Base-by-base conservation (phyloP, 2,888 invertebrate genomes). In the Acheta domesticus region DNA sequence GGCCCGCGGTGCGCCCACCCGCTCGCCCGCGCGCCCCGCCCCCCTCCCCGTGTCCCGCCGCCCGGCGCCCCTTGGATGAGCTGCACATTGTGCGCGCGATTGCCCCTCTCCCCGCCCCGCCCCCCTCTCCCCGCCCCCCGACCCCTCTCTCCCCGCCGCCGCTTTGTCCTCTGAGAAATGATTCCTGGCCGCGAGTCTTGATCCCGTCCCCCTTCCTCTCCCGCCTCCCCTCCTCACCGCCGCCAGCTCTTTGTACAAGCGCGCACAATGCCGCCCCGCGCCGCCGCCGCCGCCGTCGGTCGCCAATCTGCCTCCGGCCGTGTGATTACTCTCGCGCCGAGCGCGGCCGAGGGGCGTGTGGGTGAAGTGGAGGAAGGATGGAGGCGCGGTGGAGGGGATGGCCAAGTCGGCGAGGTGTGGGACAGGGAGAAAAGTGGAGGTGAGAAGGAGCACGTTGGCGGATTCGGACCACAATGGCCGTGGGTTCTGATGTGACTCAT, bases 121-220 rank as follows among this genome's bases (percentile, higher is more conserved):
- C 62, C 62, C 19, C 4, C 12, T n/a, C n/a, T n/a, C n/a, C n/a
- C n/a, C n/a, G n/a, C 62, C 62, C 2, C 62, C 5, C 62, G 19
- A 2, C 62, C 14, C 19, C 62, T 62, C 62, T 3, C n/a, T n/a
- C 23, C 36, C 36, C 8, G 36, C 36, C 36, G 8, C 36, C 36
- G 36, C 36, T 36, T 62, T 62, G 62, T 62, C 62, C 62, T 62
- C 62, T 62, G 62, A 62, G 62, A 62, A 62, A 62, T 62, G 62
- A 62, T 62, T 62, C 62, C 62, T n/a, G 62, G 62, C 62, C 62
- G 62, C 62, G 62, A 62, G 62, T 62, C 62, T 62, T 62, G 62
- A 62, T 62, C 62, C 62, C 62, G 23, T 23, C 23, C 23, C 4
- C 62, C n/a, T 19, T 62, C 62, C 62, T n/a, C 36, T 0, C 36